phyloP scores from a whole-genome alignment of 1,140 invertebrate genomes.

The Stegodyphus mimosarum region DNA sequence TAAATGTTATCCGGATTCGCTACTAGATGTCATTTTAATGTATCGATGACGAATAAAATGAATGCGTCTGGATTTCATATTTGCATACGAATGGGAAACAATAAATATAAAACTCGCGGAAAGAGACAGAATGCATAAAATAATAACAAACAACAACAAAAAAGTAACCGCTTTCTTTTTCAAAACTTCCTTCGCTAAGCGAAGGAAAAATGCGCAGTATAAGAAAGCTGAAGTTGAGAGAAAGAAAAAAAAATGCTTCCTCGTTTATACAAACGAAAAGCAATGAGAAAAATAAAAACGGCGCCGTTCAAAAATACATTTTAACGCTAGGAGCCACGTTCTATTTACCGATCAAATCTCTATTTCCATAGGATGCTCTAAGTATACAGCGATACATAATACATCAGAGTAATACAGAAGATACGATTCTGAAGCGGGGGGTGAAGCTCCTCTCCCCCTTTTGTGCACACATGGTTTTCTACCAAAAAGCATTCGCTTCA shows the following conservation, averaged over 20 bases:
- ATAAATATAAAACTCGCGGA: conserved; percentile 49
- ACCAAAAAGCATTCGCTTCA: conserved; percentile 20
- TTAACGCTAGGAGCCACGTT: conserved; percentile 30
- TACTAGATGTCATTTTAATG: conserved; percentile 46
- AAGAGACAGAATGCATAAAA: background rate
- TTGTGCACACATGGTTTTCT: conserved; percentile 38
- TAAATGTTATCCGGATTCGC: background rate
- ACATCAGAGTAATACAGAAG: conserved; percentile 57
- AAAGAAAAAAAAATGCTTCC: conserved; percentile 4
- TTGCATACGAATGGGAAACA: conserved; percentile 55
- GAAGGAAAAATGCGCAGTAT: conserved; percentile 14
- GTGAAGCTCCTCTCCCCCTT: background rate
- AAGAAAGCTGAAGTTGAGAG: background rate
- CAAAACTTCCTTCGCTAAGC: conserved; percentile 22
- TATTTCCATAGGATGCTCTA: conserved; percentile 48
- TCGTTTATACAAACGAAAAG: conserved; percentile 34
- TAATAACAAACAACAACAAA: background rate
- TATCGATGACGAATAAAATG: conserved; percentile 39
- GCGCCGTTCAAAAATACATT: conserved; percentile 55
- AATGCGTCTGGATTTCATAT: conserved; percentile 24
- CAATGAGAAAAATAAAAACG: conserved; percentile 9
- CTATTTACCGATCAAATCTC: conserved; percentile 60
- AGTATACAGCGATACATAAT: conserved; percentile 58
- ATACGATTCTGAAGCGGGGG: conserved; percentile 13
- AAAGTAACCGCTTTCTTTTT: background rate